Base-by-base conservation (phyloP, 2,113 vertebrate species). In the Echinops telfairi region DNA sequence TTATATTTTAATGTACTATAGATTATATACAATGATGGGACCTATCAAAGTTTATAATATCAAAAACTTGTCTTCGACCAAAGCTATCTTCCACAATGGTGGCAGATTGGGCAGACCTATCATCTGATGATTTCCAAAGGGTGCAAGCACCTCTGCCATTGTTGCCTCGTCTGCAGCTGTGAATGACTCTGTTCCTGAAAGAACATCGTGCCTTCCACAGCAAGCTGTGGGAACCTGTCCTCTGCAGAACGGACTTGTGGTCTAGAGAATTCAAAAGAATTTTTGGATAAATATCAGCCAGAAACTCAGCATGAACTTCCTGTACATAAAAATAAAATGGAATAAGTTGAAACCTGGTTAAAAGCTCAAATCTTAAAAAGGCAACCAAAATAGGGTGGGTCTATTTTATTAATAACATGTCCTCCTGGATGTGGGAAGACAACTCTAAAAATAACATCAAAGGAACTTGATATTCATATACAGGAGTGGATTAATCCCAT, bases 321-420 rank as follows among this genome's bases (percentile, higher is more conserved):
- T 64, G 99, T 99, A 80, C 99, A 99, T 97, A 99, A 99, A 97
- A 99, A 99, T 98, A 99, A 99, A 96, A 96, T 99, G 22, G 99
- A 99, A 92, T 99, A 99, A 96, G 99, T 99, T 93, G 98, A 99
- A 97, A 97, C 94, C 81, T 99, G 99, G 99, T 95, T 99, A 90
- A 99, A 97, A 97, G 53, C 5, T 19, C 97, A 98, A 31, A 12
- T 98, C 70, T 96, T 98, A 92, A 94, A 98, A 79, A 97, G 88
- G 66, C 89, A 97, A 53, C 83, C 92, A 25, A 98, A 98, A 86
- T 98, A 99, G 99, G 97, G 97, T 85, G 98, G 98, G 22, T 98
- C 98, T 83, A 57, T 99, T 91, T 94, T 99, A 92, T 96, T 99
- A 90, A 96, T 99, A 71, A 99, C 98, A 2, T 99, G 99, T 78